Evolutionary conservation across 2,797 vertebrate genomes (phyloP), one percentile per base, ranked within the genome.

Genomic region (Lepilemur ruficaudatus): DNA sequence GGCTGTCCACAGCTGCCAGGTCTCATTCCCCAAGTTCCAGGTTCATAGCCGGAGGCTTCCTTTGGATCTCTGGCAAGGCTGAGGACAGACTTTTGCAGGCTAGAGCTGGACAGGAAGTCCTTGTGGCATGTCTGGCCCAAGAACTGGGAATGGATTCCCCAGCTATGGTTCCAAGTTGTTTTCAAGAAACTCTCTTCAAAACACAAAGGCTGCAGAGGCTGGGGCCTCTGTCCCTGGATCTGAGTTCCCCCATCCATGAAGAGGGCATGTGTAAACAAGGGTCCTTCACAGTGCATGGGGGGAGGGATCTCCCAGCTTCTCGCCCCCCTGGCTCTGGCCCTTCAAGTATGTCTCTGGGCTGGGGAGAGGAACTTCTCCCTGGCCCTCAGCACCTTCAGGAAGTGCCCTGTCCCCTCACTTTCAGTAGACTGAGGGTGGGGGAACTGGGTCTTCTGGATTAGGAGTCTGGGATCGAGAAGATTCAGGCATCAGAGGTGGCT

Each of bases 401-500:
- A 98, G 96, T 30, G 15, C 92, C 92, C 94, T 95, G 90, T n/a
- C 63, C 91, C 92, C 90, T 95, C 94, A 89, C 61, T n/a, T 75
- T 95, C 87, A 93, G 94, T 57, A 93, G 94, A 93, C 89, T 69
- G 72, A 91, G 52, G 81, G 88, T 67, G 14, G 28, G 79, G 55
- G 32, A 18, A 76, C 84, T 89, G 95, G 96, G 89, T 84, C 87
- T 97, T 93, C 82, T 84, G 91, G 52, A 86, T 90, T 79, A 61
- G 95, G 97, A 96, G 92, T 97, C 97, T 88, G 96, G 89, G 86
- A 72, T 84, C 18, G 76, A 92, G 85, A 97, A 43, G 80, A 75
- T 61, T 92, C 98, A 99, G 97, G 99, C 99, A 98, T 99, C 99
- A 0, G 99, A 99, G 57, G 99, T 98, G 93, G 99, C 99, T 98